A percentile compares a stretch with the other conserved stretches of the same genome.
Conservation (phyloP, 64 coral and sea anemone genomes). For the Pachyseris speciosa region DNA sequence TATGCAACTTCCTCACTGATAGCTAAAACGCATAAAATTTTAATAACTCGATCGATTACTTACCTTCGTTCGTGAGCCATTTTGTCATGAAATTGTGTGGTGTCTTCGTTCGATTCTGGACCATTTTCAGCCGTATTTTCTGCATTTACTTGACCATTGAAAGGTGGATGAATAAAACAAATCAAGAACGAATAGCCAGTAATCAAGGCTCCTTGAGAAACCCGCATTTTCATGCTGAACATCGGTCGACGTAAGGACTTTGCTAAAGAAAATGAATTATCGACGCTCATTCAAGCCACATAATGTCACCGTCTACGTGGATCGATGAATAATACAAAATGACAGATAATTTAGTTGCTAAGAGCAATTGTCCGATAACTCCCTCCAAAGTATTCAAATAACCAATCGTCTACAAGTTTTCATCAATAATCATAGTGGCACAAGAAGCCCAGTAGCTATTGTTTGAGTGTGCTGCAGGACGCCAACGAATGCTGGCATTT, state of each 20-base stretch:
- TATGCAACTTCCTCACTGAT: too few species aligned
- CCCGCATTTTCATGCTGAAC: neutral
- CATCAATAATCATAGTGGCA: too few species aligned
- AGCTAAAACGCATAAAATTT: neutral
- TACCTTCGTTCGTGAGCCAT: conserved; percentile 22
- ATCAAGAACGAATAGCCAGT: neutral
- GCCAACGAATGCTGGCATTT: too few species aligned
- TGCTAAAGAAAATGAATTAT: neutral
- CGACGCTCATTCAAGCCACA: neutral
- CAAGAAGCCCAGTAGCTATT: neutral
- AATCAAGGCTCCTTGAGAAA: neutral
- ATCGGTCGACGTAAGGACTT: too few species aligned
- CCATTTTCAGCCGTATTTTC: conserved; percentile 28
- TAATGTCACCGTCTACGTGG: conserved; percentile 18
- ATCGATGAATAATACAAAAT: neutral
- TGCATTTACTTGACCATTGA: neutral
- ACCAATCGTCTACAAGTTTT: neutral
- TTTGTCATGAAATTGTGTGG: conserved; percentile 29
- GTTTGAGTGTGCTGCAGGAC: too few species aligned
- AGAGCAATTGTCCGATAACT: neutral
- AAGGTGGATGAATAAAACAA: neutral
- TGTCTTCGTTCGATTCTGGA: neutral
- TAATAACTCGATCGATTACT: neutral
- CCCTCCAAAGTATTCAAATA: neutral
- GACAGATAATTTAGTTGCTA: neutral